Percentiles rank a stretch among this genome's conserved stretches.
Conservation (phyloP, 1,140 invertebrate species). For the Dreissena rostriformis region DNA sequence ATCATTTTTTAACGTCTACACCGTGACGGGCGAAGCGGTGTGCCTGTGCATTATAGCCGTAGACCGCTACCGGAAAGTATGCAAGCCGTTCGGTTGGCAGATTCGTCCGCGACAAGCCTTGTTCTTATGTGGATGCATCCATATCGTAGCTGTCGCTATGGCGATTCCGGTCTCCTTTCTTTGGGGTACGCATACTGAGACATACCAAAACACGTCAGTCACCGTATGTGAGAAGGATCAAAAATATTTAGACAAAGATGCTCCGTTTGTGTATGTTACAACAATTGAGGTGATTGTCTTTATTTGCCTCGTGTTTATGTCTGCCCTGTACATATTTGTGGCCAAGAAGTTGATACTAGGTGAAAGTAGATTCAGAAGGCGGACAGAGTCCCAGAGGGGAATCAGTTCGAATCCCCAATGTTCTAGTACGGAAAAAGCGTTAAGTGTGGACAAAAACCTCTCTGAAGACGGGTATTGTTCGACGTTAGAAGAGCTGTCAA, state of each 20-base stretch:
- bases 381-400: too few relatives aligned
- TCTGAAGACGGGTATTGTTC: neutral
- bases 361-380: neutral
- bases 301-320: slow-evolving; percentile 20
- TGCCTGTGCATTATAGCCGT: slow-evolving; percentile 62
- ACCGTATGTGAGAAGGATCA: slow-evolving; percentile 48
- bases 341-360: neutral
- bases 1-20: slow-evolving; percentile 63
- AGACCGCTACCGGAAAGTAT: slow-evolving; percentile 66
- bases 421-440: neutral
- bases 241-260: neutral
- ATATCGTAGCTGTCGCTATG: slow-evolving; percentile 6
- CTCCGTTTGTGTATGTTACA: slow-evolving; percentile 7
- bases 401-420: neutral
- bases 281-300: slow-evolving; percentile 3
- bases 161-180: slow-evolving; percentile 17
- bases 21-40: slow-evolving; percentile 57
- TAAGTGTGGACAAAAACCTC: neutral
- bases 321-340: slow-evolving; percentile 14
- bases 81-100: slow-evolving; percentile 58
- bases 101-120: slow-evolving; percentile 31
- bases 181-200: slow-evolving; percentile 14
- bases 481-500: too few relatives aligned
- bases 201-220: neutral
- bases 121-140: neutral